Base-by-base conservation (phyloP, 2,888 invertebrate species). In the Protophormia terraenovae region DNA sequence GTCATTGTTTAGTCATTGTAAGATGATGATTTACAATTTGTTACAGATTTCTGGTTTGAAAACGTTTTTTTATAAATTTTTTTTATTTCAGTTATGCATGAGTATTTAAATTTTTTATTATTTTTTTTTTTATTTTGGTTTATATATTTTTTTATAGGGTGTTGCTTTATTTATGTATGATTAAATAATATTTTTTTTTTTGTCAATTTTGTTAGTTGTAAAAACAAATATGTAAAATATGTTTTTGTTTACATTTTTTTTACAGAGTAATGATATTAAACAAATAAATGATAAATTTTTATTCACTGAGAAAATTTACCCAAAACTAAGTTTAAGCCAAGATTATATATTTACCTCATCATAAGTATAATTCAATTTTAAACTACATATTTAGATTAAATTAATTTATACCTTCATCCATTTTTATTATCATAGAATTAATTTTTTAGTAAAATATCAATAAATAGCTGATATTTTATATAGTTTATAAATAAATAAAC, bases 11-110 rank as follows among this genome's bases (percentile, higher is more conserved):
- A 71, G 69, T 55, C 35, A 38, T 71, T 35, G 53, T 71, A 55
- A 71, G 38, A 24, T 53, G 50, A 69, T 50, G 50, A 53, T 53
- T 71, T 71, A 24, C 22, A 69, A 47, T 24, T 69, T 60, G 32
- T 35, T n/a, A 60, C 12, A 27, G 66, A 60, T 60, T 60, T 55
- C 27, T 55, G 53, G 47, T 47, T 47, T 47, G 2, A 7, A 24
- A 53, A 53, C 32, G 8, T 47, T 47, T 50, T 45, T 47, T 16
- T 19, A 19, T 47, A 10, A 35, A 19, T 47, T 19, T 16, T 64
- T 32, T 62, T 27, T 16, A 6, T 19, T 6, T 24, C 32, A 22
- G 47, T 55, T 66, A 41, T 27, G 29, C 45, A 24, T 45, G 16
- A 32, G 32, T 60, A 6, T 55, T 55, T 62, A n/a, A n/a, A 32